Evolutionary conservation across 2,113 vertebrate genomes (phyloP), one percentile per base, ranked within the genome.

Genomic region (Typhlomys cinereus): DNA sequence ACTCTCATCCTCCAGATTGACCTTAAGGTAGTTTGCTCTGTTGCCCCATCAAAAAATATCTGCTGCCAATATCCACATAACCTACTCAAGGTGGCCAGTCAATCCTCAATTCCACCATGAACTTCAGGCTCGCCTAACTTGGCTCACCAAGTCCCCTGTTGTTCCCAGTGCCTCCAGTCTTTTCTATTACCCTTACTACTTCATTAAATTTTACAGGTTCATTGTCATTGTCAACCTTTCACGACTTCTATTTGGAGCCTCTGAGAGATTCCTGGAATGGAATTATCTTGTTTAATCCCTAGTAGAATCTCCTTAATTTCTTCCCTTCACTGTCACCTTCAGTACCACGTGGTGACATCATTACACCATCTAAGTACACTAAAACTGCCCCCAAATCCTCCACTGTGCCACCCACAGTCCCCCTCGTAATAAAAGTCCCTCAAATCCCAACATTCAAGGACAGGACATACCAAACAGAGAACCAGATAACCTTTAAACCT

Each of bases 401-500:
- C 15, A 71, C 13, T 74, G 69, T 88, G 78, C 78, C 81, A 85
- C 41, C 66, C 82, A 76, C 59, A 39, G n/a, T 81, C 14, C 54
- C 41, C 62, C 41, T 59, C 46, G 50, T 61, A 79, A 85, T 66
- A 93, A 95, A 85, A 54, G 27, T 54, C 27, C 59, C 50, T 78
- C 52, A 82, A n/a, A 90, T 74, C 31, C 81, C 57, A 90, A 81
- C 71, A 66, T 52, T 88, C 83, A 92, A 92, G 83, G 78, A 64
- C 48, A 90, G 31, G 54, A 50, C 44, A 89, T 61, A 83, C 20
- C 61, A 83, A 90, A 89, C 75, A 87, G 86, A 88, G 74, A 92
- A 85, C 44, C 61, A 87, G 46, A 85, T 88, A 54, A 76, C 85
- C 85, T 91, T 94, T 92, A 83, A 93, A 94, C 69, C 85, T 86